A percentile compares a stretch with the other conserved stretches of the same genome.
phyloP scores from a whole-genome alignment of 2,888 invertebrate genomes.

The Noctua comes region DNA sequence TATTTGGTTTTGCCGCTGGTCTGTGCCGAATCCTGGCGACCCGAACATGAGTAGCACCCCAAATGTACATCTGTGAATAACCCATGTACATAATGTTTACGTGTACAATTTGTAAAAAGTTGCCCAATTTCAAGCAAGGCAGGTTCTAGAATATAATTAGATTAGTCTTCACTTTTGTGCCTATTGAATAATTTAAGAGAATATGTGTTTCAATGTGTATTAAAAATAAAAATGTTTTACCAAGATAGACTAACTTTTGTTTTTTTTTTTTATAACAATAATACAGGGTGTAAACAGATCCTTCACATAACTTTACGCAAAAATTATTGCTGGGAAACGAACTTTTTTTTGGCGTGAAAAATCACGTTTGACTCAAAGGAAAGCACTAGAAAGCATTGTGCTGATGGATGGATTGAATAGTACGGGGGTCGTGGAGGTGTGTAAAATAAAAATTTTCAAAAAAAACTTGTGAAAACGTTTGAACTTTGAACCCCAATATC shows the following conservation, averaged over 20 bases:
- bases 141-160: slow-evolving; percentile 62
- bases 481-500: no score
- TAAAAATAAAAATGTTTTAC: slow-evolving; percentile 60
- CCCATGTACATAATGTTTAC: slow-evolving; percentile 51
- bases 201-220: slow-evolving; percentile 64
- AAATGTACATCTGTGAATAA: slow-evolving; percentile 53
- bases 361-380: no score
- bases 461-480: no score
- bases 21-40: background rate
- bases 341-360: no score
- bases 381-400: no score
- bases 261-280: background rate
- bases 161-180: slow-evolving; percentile 69
- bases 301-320: no score
- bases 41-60: background rate
- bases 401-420: no score
- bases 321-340: no score
- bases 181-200: slow-evolving; percentile 65
- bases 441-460: no score
- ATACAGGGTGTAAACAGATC: no score
- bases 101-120: slow-evolving; percentile 63
- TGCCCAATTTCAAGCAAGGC: slow-evolving; percentile 53
- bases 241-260: slow-evolving; percentile 33
- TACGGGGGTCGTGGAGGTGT: no score
- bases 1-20: background rate